Percentiles rank a stretch among this genome's conserved stretches.
These are phyloP conservation scores for Antheraea yamamai DNA, from an alignment of 2,888 invertebrate genomes.

Conservation along the genomic window DNA sequence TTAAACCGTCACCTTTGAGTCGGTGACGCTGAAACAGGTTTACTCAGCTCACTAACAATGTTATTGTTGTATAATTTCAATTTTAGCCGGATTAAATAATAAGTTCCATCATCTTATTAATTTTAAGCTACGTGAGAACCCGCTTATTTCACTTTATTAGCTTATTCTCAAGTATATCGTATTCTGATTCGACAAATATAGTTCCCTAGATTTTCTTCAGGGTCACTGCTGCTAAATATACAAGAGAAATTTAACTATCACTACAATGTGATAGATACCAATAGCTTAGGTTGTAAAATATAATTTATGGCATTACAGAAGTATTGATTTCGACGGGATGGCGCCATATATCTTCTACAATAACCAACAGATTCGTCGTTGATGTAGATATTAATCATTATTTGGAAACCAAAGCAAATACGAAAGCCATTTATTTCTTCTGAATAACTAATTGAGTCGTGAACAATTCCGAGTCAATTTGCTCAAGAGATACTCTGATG, in stretches of 20 bases:
- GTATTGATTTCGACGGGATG: not conserved
- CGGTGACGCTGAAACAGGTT: too few relatives aligned
- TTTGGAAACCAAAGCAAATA: constrained; percentile 14
- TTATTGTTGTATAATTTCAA: too few relatives aligned
- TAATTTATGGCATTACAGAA: not conserved
- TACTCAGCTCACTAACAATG: too few relatives aligned
- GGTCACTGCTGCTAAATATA: not conserved
- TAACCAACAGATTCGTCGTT: not conserved
- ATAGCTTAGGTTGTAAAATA: not conserved
- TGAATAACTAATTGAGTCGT: constrained; percentile 13
- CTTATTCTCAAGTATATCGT: too few relatives aligned
- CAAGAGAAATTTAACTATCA: not conserved
- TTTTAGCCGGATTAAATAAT: too few relatives aligned
- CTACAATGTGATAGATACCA: not conserved
- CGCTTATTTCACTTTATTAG: too few relatives aligned
- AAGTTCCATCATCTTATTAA: too few relatives aligned
- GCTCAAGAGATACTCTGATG: not conserved
- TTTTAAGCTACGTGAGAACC: too few relatives aligned
- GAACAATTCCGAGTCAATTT: constrained; percentile 17
- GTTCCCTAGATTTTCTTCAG: not conserved
- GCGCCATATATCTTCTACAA: not conserved
- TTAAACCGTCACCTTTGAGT: too few relatives aligned
- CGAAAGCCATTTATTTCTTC: constrained; percentile 13
- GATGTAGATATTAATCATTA: constrained; percentile 12
- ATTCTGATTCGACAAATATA: not conserved